phyloP scores from a whole-genome alignment of 2,113 vertebrate species.

The Canis aureus region DNA sequence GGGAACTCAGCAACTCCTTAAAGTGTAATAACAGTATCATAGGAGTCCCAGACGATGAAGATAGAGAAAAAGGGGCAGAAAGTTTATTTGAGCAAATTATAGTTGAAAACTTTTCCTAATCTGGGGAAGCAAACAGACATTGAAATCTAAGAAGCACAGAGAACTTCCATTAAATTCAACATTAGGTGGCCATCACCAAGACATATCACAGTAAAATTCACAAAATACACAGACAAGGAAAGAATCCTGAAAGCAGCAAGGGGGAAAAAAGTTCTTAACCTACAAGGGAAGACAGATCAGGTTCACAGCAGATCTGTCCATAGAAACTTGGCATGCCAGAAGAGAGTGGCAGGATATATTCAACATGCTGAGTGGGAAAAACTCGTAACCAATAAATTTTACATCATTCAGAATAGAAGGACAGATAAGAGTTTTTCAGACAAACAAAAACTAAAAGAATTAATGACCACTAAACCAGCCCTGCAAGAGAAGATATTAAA shows the following conservation, averaged over 20 bases:
- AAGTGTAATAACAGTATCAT: not conserved
- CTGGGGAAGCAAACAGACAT: not conserved
- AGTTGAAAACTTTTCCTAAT: not conserved
- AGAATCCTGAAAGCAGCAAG: not conserved
- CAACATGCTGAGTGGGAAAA: too few species aligned
- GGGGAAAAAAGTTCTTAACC: not conserved
- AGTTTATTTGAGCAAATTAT: not conserved
- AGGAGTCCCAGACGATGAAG: not conserved
- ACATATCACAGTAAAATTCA: too few species aligned
- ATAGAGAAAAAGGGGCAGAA: not conserved
- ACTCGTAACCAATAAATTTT: too few species aligned
- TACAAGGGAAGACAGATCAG: not conserved
- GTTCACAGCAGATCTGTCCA: not conserved
- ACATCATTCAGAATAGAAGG: not conserved
- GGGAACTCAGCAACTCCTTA: not conserved
- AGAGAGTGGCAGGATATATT: not conserved
- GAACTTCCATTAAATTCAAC: not conserved
- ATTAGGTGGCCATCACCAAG: too few species aligned
- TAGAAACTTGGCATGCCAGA: not conserved
- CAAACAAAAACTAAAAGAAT: not conserved
- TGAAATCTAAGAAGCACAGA: not conserved
- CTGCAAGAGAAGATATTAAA: not conserved
- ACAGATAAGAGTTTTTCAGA: not conserved
- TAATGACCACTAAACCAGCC: not conserved
- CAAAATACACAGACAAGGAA: too few species aligned